These are phyloP conservation scores for Hetaerina americana DNA, from an alignment of 1,140 invertebrate species.

Conservation along the genomic window DNA sequence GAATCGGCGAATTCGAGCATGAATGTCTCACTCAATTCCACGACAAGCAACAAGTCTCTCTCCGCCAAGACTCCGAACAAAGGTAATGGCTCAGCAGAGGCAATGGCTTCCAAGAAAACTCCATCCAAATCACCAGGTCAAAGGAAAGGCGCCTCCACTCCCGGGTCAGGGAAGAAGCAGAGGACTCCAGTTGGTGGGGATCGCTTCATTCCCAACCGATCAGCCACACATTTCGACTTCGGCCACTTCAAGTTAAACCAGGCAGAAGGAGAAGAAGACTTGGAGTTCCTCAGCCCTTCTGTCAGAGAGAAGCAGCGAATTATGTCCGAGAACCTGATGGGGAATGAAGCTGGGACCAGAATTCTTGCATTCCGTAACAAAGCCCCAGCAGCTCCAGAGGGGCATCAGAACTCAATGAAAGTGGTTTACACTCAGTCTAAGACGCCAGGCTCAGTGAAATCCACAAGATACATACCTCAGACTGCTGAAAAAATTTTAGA, in stretches of 20 bases:
- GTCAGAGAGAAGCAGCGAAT: conserved; percentile 48
- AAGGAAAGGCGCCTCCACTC: no score
- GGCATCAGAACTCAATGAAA: conserved; percentile 75
- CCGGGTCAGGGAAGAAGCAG: no score
- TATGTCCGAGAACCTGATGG: conserved; percentile 60
- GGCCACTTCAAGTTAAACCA: conserved; percentile 61
- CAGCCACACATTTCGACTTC: conserved; percentile 78
- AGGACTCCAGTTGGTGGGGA: conserved; percentile 60
- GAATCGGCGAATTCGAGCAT: no score
- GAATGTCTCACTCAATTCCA: no score
- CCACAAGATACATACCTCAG: conserved; percentile 76
- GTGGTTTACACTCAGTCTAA: conserved; percentile 82
- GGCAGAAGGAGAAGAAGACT: conserved; percentile 31
- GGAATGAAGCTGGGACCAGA: conserved; percentile 30
- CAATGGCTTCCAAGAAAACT: no score
- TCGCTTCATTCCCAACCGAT: conserved; percentile 82
- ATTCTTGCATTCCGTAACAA: conserved; percentile 75
- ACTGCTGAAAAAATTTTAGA: conserved; percentile 89
- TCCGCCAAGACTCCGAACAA: no score
- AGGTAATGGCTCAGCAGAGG: no score
- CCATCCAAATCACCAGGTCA: no score
- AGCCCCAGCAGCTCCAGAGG: conserved; percentile 73
- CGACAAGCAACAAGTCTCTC: no score
- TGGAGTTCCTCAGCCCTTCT: conserved; percentile 36
- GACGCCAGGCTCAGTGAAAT: conserved; percentile 61